Evolutionary conservation across 2,113 vertebrate genomes (phyloP), one percentile per base, ranked within the genome.

Genomic region (Astur gentilis): DNA sequence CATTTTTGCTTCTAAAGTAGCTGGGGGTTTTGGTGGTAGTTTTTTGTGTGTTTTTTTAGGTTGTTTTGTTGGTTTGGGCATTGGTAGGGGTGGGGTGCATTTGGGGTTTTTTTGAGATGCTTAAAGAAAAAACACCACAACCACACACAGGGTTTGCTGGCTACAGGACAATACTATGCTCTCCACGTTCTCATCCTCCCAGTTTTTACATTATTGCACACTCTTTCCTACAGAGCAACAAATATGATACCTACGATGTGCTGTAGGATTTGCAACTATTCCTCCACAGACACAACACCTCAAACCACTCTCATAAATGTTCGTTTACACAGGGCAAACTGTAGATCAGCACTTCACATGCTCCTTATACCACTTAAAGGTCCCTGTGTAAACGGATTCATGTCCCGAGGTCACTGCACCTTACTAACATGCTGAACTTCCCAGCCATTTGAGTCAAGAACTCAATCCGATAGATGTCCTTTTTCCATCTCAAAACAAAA

Each of bases 321-420:
- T 52, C 29, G 4, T 31, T 66, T 52, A 21, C 5, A 3, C 18
- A 17, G 26, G 19, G 22, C 25, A 78, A 45, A 21, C 12, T 3
- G 0, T 4, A 21, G n/a, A 21, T 32, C 31, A 72, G 40, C 38
- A 22, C 19, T 66, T 57, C 47, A 45, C 3, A 0, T 20, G 22
- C 13, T 54, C 62, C 38, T 66, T 32, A 6, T 16, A 54, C 27
- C n/a, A 23, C 40, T 21, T 60, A 22, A 47, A 44, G 11, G 9
- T 55, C 55, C 7, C 4, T 0, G 6, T 7, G 17, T 25, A 27
- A 57, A 38, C 5, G 9, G 22, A 25, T 64, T 73, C 1, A 0
- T 8, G 26, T 54, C 55, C 67, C 4, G 1, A 38, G 40, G 55
- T 34, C 55, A 54, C 38, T 6, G 27, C 11, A 5, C 29, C 10